Evolutionary conservation across 2,888 invertebrate genomes (phyloP), one percentile per base, ranked within the genome.

Genomic region (Heliconius charithonia): DNA sequence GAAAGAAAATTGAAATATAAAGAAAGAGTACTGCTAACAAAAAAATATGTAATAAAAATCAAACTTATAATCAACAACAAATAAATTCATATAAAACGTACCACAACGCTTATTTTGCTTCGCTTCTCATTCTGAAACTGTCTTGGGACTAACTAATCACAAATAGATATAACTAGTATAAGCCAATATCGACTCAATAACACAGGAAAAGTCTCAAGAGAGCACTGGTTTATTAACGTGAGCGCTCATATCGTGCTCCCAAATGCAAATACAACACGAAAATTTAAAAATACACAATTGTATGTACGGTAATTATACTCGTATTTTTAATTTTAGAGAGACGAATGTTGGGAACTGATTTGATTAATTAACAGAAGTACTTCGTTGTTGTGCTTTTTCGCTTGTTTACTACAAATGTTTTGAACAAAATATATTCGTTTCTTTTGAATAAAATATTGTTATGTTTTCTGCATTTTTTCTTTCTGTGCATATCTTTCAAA

Each of bases 171-270:
- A 32, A 74, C 72, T 37, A 67, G n/a, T 62, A 66, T 69, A 78
- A 74, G 59, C 73, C 62, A 78, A 78, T 78, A 78, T 74, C 59
- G 73, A 67, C 37, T 78, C 67, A 78, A 78, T 69, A 74, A 75
- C 79, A 63, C 62, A 63, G 70, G 80, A 51, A 72, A 51, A 75
- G 71, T 66, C 81, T 79, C 81, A 45, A 63, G 81, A 81, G 81
- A 77, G 71, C 74, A 69, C 70, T 56, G 76, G 71, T 75, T 76
- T 76, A 80, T 80, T 79, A 81, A 75, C 79, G 67, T n/a, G 25
- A 37, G 70, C 66, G 75, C 37, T 77, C 66, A 77, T 81, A 81
- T 81, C 76, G 76, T 63, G 72, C 75, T 77, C 77, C 77, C 77
- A 72, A 75, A 79, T 79, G 77, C 77, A 75, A 75, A 79, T 77